A percentile compares a stretch with the other conserved stretches of the same genome.
Conservation (phyloP, 2,888 invertebrate species). For the Leptinotarsa rubiginosa region DNA sequence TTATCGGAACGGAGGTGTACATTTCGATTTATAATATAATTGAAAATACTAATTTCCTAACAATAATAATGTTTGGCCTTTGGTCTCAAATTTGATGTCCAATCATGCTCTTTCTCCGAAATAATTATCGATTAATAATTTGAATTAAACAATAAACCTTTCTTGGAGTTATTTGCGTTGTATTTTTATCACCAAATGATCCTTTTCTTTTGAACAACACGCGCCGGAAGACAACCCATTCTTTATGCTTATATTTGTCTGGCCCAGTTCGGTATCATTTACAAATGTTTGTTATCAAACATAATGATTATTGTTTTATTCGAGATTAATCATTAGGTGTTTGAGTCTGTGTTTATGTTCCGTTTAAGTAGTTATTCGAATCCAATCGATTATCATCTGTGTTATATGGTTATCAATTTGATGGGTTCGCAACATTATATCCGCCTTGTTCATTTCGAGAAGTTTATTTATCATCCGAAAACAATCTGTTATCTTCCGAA, state of each 20-base stretch:
- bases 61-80: too few species aligned
- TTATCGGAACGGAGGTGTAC: too few species aligned
- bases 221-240: neutral
- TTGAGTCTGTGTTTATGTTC: slow-evolving; percentile 9
- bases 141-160: too few species aligned
- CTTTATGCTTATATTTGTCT: slow-evolving; percentile 29
- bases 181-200: neutral
- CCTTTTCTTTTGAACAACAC: neutral
- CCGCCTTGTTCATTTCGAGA: slow-evolving; percentile 1
- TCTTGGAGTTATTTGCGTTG: neutral
- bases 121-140: too few species aligned
- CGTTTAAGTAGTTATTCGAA: neutral
- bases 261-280: slow-evolving; percentile 40
- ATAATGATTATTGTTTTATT: slow-evolving; percentile 31
- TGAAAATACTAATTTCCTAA: too few species aligned
- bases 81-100: too few species aligned
- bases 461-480: too few species aligned
- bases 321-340: slow-evolving; percentile 32
- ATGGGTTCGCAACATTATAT: slow-evolving; percentile 2
- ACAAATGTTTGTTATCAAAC: slow-evolving; percentile 37
- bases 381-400: neutral
- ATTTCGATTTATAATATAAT: too few species aligned
- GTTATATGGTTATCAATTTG: neutral
- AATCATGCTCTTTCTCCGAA: too few species aligned
- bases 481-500: too few species aligned